phyloP scores from a whole-genome alignment of 2,113 vertebrate species.

The Gallinago media region DNA sequence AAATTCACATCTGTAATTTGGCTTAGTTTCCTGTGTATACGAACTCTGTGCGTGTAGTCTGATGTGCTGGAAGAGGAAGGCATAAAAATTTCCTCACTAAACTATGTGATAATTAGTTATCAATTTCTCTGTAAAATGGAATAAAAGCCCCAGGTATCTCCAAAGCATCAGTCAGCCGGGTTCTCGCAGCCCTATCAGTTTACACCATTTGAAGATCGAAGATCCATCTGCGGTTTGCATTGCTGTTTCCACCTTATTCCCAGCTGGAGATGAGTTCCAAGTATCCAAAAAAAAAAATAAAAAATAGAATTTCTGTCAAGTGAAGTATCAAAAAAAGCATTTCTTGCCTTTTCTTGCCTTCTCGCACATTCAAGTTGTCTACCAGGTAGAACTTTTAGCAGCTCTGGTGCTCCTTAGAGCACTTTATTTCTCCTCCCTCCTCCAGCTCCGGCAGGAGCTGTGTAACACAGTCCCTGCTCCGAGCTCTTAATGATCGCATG shows the following conservation, averaged over 20 bases:
- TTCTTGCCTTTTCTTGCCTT: not conserved
- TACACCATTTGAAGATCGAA: not conserved
- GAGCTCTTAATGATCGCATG: not conserved
- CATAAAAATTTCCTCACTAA: not conserved
- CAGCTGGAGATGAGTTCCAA: not conserved
- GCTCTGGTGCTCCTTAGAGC: not conserved
- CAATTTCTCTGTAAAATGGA: not conserved
- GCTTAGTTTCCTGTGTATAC: not conserved
- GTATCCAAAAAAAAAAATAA: not conserved
- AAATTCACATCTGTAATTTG: slow-evolving; percentile 36
- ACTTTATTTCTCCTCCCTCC: not conserved
- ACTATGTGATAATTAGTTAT: not conserved
- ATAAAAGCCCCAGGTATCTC: not conserved
- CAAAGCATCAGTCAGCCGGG: not conserved
- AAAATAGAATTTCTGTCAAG: not conserved
- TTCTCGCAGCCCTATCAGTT: not conserved
- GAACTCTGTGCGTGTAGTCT: not conserved
- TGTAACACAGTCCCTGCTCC: not conserved
- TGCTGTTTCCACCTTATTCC: not conserved
- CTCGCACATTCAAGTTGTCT: not conserved
- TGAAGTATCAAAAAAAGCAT: not conserved
- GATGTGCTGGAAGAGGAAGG: not conserved
- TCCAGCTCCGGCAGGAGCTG: not conserved
- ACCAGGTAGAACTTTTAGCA: not conserved
- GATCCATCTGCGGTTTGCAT: not conserved